Base-by-base conservation (phyloP, 2,113 vertebrate species). In the Nettapus auritus region DNA sequence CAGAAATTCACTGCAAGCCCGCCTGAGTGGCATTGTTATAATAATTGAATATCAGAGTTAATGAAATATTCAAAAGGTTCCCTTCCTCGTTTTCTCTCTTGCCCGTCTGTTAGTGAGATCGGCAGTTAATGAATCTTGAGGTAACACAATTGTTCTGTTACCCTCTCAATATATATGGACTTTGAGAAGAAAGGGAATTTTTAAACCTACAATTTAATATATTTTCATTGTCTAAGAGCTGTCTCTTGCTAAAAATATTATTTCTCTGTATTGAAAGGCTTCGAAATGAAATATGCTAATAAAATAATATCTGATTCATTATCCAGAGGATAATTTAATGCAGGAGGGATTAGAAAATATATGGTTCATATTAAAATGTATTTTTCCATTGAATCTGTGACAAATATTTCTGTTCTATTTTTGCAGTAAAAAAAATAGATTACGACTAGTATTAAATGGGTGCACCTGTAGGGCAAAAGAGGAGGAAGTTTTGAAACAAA, bases 201-300 rank as follows among this genome's bases (percentile, higher is more conserved):
- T 97, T 90, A 76, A 93, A 88, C 70, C 63, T 79, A 33, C 78
- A 70, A 21, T 96, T 95, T 90, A 89, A 75, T 95, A 90, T 95
- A 62, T 96, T 84, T 95, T 94, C 71, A 64, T 55, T 42, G 85
- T 86, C 74, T 82, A 82, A 93, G 94, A 95, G 52, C 36, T 77
- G 52, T 75, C 79, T 91, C 76, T 67, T 93, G 60, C 70, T 93
- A 42, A 89, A 69, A 71, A 71, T 91, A 77, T 81, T 88, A 93
- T 95, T 95, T 77, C 80, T 84, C 6, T 82, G 84, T 91, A 89
- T 90, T 78, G 69, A 92, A 91, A 91, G 71, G 40, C 79, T 94
- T 74, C 60, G 77, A 70, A 94, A 95, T 89, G 86, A 94, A 95
- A 88, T 91, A 87, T 70, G 31, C 53, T 93, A 79, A 75, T 91